Base-by-base conservation (phyloP, 1,140 invertebrate species). In the Tetramorium simillimum region DNA sequence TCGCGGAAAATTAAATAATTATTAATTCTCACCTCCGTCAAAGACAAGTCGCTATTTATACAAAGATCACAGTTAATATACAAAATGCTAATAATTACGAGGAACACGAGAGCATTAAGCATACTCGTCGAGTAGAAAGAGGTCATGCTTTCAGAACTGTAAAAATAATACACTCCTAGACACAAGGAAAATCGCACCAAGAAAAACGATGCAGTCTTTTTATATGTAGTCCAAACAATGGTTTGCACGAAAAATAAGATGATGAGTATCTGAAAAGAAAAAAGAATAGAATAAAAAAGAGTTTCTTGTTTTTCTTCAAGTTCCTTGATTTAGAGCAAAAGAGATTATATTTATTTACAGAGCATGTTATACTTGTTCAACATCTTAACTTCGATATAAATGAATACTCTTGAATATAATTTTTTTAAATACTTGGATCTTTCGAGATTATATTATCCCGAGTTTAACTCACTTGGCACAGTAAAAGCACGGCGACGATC, bases 381-480 rank as follows among this genome's bases (percentile, higher is more conserved):
- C 49, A 28, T 2, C 21, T 28, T 21, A 58, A 65, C 18, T 28
- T 62, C 3, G 16, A 28, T 73, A 56, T 76, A 0, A 7, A 46
- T 24, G n/a, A 7, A 46, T 40, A n/a, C 28, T 37, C 24, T 75
- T 69, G 51, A 28, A 78, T n/a, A 1, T 28, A 7, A 58, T 72
- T 18, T 56, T 33, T 18, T 81, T 24, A 49, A 28, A 40, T 33
- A 24, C 6, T 58, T 73, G 0, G 9, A 56, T 40, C 4, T n/a
- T 65, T 67, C 33, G 0, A 7, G 3, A 53, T 16, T 65, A 40
- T 51, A 18, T 37, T 37, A 7, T n/a, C n/a, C 65, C 33, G 3
- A 33, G 46, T 75, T 86, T 46, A 62, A 84, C 69, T 86, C 90
- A 95, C 95, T 63, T 95, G 94, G 40, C 88, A 86, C 18, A 95